Base-by-base conservation (phyloP, 2,113 vertebrate genomes). In the Rhabdomys dilectus region DNA sequence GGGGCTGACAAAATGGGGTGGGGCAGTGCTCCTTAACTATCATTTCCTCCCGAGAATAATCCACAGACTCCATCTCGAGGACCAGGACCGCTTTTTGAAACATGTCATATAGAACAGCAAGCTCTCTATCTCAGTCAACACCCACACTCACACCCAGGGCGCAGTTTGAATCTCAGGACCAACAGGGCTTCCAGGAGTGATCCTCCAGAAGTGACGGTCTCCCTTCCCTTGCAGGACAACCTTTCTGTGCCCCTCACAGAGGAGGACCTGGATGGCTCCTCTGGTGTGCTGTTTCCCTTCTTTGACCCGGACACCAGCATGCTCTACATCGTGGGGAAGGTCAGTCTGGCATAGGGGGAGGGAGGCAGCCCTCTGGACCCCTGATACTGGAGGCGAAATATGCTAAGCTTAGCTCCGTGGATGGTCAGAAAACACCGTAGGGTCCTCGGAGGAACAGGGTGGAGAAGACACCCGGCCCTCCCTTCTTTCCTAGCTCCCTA, bases 301-400 rank as follows among this genome's bases (percentile, higher is more conserved):
- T 99, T 99, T 2, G 99, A 99, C 72, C 97, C 98, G 0, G 99
- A 99, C 98, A 99, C 99, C 19, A 98, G 97, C 97, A 99, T 99
- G 99, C 98, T 99, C 84, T 99, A 99, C 0, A 86, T 99, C 58
- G 99, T 99, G 51, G 99, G 99, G 88, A 99, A 99, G 99, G 99
- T 99, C 97, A 96, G 99, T 90, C 88, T 90, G 56, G 76, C 53
- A 2, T 0, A 0, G 68, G 29, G 48, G 62, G 29, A 48, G 62
- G 89, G 70, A 31, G 87, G 48, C 13, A 62, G 66, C 45, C 0
- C 0, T 76, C 58, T 51, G 42, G 31, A 45, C 16, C 51, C 26
- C 53, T 5, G 24, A 64, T 80, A 70, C 48, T 15, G 19, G 36
- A 86, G 76, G 87, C 42, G 45, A 53, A n/a, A 62, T 17, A 7